These are phyloP conservation scores for Prosapia bicincta DNA, from an alignment of 2,888 invertebrate species.

Conservation along the genomic window DNA sequence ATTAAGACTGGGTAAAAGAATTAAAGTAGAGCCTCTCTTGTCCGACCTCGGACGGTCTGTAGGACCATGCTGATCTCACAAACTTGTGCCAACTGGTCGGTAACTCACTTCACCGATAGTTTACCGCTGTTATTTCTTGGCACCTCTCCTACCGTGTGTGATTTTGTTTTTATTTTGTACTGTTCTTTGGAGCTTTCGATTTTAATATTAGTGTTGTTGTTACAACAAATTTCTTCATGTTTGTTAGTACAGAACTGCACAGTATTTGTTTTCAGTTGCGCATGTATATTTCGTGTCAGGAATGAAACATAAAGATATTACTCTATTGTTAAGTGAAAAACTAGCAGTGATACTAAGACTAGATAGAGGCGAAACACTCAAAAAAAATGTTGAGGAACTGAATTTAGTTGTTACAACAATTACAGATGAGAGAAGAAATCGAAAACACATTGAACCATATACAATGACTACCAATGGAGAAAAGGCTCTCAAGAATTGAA, in stretches of 20 bases:
- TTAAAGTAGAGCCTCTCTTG: too few relatives aligned
- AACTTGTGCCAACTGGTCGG: too few relatives aligned
- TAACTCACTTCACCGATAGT: too few relatives aligned
- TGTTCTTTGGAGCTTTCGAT: too few relatives aligned
- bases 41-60: too few relatives aligned
- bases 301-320: constrained; percentile 17
- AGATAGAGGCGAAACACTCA: too few relatives aligned
- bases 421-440: constrained; percentile 27
- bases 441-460: constrained; percentile 20
- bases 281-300: not conserved
- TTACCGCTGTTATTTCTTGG: too few relatives aligned
- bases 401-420: constrained; percentile 10
- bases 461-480: constrained; percentile 21
- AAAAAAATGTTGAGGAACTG: constrained; percentile 22
- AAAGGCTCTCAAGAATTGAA: constrained; percentile 14
- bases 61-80: too few relatives aligned
- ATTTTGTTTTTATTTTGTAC: too few relatives aligned
- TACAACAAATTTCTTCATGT: not conserved
- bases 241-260: not conserved
- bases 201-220: not conserved
- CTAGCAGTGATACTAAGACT: constrained; percentile 21
- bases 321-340: constrained; percentile 26
- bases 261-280: not conserved
- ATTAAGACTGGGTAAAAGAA: too few relatives aligned
- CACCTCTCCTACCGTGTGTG: too few relatives aligned